phyloP scores from a whole-genome alignment of 2,888 invertebrate species.

The Euzetes globulus region DNA sequence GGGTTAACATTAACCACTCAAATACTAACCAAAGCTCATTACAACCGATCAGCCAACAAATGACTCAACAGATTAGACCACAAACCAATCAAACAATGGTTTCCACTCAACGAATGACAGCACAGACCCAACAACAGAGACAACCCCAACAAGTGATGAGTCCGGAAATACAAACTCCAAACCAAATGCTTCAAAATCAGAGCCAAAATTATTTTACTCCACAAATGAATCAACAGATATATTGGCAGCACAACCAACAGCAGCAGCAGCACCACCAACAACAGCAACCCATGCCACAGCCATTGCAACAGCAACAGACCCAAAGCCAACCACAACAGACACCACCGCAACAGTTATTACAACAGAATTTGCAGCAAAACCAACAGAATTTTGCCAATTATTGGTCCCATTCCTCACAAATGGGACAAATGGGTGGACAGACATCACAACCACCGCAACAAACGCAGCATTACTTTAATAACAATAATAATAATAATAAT shows the following conservation, averaged over 20 bases:
- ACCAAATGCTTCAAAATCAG: neutral
- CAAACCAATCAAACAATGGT: neutral
- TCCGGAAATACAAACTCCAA: neutral
- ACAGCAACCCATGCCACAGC: neutral
- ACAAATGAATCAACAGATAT: conserved; percentile 18
- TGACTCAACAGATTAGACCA: neutral
- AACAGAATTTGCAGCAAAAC: neutral
- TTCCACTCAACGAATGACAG: neutral
- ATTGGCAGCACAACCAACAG: conserved; percentile 22
- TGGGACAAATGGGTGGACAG: neutral
- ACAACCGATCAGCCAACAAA: neutral
- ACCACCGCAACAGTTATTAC: neutral
- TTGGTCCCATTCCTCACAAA: conserved; percentile 17
- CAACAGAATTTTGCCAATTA: conserved; percentile 21
- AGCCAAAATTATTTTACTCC: conserved; percentile 3
- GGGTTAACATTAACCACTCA: conserved; percentile 18
- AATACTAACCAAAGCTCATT: neutral
- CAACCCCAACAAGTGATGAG: conserved; percentile 20
- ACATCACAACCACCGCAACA: neutral
- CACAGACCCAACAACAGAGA: neutral
- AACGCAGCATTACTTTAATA: neutral
- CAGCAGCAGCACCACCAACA: neutral
- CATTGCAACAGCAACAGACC: neutral
- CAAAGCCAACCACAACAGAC: neutral
- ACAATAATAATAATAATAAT: conserved; percentile 24